Base-by-base conservation (phyloP, 2,113 vertebrate species). In the Dromas ardeola region DNA sequence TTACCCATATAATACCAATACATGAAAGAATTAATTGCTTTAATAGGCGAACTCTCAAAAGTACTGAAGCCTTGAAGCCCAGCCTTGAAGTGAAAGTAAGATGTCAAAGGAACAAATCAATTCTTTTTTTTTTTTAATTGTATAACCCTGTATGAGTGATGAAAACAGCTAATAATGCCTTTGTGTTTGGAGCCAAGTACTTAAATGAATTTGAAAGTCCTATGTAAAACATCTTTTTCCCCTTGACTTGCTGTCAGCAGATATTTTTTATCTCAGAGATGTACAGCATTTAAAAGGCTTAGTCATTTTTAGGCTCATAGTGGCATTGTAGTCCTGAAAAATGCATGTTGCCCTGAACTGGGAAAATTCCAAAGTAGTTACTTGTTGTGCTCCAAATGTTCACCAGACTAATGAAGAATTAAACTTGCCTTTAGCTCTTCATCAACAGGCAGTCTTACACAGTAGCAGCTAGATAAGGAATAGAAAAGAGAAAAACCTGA, bases 191-290 rank as follows among this genome's bases (percentile, higher is more conserved):
- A 96, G 63, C 56, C 76, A 81, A 90, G 65, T 73, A 30, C 56
- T 83, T 71, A 70, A 95, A 91, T 89, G 45, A 86, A 66, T 93
- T 74, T 19, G 66, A 65, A 97, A 96, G 32, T 71, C 34, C 27
- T 38, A 20, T 34, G 9, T 74, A 83, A 94, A 97, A 89, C 8
- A 49, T 74, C 76, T 87, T 88, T 77, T 86, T 83, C 62, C 47
- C 47, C 29, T 47, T 93, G 61, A 86, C 53, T 90, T 92, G 25
- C 40, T 26, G 62, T 59, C 61, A 94, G 21, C 65, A 81, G 34
- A 36, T 97, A 53, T 90, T 95, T 95, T 96, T 90, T 94, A 45
- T 93, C 45, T 74, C 29, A 3, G 61, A 91, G 77, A 90, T 76
- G 62, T 83, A 87, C 65, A 91, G 12, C 65, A 72, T 82, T 92